Percentiles rank a stretch among this genome's conserved stretches.
Conservation (phyloP, 2,113 vertebrate species). For the Sapayoa aenigma region DNA sequence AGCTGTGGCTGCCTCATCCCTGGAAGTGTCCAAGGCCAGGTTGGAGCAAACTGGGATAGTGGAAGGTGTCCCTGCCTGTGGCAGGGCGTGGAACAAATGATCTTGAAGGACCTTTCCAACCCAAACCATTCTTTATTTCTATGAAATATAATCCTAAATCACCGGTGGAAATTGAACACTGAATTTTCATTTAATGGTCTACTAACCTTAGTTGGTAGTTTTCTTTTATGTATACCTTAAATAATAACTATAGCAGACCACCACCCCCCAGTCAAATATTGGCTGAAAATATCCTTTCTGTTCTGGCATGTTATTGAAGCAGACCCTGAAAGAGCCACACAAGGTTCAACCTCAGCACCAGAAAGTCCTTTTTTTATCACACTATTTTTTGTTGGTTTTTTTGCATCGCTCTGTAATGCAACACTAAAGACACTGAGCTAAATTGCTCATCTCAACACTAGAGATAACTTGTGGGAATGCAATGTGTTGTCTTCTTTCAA, state of each 20-base stretch:
- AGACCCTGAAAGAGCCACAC: background rate
- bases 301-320: background rate
- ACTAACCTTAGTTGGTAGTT: background rate
- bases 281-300: background rate
- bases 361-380: background rate
- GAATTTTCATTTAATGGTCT: background rate
- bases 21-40: background rate
- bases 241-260: background rate
- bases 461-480: conserved; percentile 12
- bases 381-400: background rate
- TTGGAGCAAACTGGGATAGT: background rate
- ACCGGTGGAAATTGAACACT: background rate
- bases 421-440: background rate
- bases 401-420: background rate
- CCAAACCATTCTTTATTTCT: background rate
- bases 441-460: background rate
- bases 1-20: background rate
- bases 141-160: background rate
- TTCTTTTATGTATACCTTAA: background rate
- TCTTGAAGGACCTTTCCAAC: background rate
- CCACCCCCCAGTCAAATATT: background rate
- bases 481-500: conserved; percentile 34
- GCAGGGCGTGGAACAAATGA: background rate
- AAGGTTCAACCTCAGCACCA: background rate
- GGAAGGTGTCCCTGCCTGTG: background rate